These are phyloP conservation scores for Callipepla californica DNA, from an alignment of 2,113 vertebrate species.

Conservation along the genomic window DNA sequence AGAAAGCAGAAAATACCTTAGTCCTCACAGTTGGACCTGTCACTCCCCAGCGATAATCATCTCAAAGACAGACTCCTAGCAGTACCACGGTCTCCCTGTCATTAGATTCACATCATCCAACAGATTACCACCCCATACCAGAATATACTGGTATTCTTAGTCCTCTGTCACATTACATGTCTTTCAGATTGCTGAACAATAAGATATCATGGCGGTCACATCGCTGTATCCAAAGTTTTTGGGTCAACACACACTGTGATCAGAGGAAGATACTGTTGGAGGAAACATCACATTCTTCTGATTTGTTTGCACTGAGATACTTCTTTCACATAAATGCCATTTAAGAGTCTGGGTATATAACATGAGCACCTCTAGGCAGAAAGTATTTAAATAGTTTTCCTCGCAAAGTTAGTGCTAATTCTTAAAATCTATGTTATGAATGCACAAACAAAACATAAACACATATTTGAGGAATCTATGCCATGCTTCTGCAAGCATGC, in stretches of 20 bases:
- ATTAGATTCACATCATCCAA: neutral
- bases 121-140: neutral
- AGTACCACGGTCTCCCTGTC: neutral
- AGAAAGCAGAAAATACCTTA: neutral
- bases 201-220: neutral
- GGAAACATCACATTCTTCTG: neutral
- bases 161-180: neutral
- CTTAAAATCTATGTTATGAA: neutral
- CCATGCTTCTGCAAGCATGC: fast-evolving
- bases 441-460: neutral
- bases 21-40: neutral
- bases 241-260: neutral
- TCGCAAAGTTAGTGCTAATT: neutral
- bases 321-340: neutral
- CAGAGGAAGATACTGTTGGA: neutral
- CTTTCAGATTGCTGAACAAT: neutral
- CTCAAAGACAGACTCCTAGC: neutral
- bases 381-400: neutral
- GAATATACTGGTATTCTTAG: neutral
- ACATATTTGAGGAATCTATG: neutral
- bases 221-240: neutral
- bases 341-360: neutral
- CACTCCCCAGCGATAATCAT: neutral
- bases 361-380: neutral
- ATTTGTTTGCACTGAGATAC: neutral